Base-by-base conservation (phyloP, 2,888 invertebrate species). In the Troides aeacus region DNA sequence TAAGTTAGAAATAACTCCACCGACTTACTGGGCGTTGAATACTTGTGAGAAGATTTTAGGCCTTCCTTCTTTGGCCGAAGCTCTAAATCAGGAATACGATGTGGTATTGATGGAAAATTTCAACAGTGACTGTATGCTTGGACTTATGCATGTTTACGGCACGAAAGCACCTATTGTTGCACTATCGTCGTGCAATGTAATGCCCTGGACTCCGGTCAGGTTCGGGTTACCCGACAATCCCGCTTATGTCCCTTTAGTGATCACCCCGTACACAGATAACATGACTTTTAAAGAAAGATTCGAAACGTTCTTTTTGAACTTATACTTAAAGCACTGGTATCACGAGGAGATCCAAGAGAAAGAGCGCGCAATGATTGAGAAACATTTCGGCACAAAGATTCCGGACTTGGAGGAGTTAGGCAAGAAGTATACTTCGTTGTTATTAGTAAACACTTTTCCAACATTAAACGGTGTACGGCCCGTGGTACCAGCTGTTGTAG, bases 391-490 rank as follows among this genome's bases (percentile, higher is more conserved):
- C 0, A 79, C 86, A 1, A 88, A 86, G 39, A 84, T 94, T 0
- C 91, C 93, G 0, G 89, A 93, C 66, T 83, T 95, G 6, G 77
- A 81, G 5, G 92, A 93, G 0, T 84, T 95, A 53, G 93, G 88
- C 0, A 90, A 84, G 60, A 93, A 94, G 66, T 85, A 93, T 0
- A 62, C 39, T 15, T 92, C 93, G 0, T 77, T 95, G 63, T 78
- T 95, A 72, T 77, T 96, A 53, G 84, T 94, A 8, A 95, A 95
- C 76, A 93, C 94, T 12, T 95, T 95, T 77, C 94, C 93, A 72
- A 91, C 94, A 1, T 76, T 95, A 58, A 93, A 93, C 70, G 94
- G 94, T 0, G 90, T 93, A 1, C 88, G 90, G 23, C 95, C 95
- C 0, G 76, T 88, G 3, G 77, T 94, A 0, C 94, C 94, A 0